These are phyloP conservation scores for Clanis bilineata DNA, from an alignment of 2,888 invertebrate genomes.

Conservation along the genomic window DNA sequence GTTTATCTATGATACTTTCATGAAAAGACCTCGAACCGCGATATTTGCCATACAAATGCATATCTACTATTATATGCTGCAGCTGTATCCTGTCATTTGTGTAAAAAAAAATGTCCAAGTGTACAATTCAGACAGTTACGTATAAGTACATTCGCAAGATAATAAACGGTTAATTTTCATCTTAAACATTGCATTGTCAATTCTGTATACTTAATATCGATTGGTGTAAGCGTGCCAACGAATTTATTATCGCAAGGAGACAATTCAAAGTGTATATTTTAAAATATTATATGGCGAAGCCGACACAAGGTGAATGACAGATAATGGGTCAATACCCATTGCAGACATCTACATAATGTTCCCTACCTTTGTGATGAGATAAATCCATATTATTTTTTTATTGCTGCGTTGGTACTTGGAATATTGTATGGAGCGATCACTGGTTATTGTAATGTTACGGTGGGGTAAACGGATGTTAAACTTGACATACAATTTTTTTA, in stretches of 20 bases:
- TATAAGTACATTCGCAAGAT: too few species aligned
- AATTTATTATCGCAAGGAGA: slow-evolving; percentile 43
- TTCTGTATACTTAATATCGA: slow-evolving; percentile 40
- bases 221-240: slow-evolving; percentile 62
- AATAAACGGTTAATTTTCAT: slow-evolving; percentile 49
- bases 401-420: not conserved
- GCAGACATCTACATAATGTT: slow-evolving; percentile 23
- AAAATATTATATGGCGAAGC: slow-evolving; percentile 23
- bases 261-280: slow-evolving; percentile 42
- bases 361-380: slow-evolving; percentile 20
- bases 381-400: slow-evolving; percentile 10
- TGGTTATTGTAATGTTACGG: not conserved
- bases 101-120: too few species aligned
- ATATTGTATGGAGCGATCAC: not conserved
- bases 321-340: slow-evolving; percentile 48
- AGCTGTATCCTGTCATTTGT: too few species aligned
- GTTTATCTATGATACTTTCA: too few species aligned
- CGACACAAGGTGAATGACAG: slow-evolving; percentile 57
- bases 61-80: too few species aligned
- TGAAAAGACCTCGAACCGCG: too few species aligned
- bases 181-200: slow-evolving; percentile 44
- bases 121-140: too few species aligned
- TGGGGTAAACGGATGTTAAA: not conserved
- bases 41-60: too few species aligned
- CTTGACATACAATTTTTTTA: not conserved